These are phyloP conservation scores for Halichoerus grypus DNA, from an alignment of 2,113 vertebrate genomes.

Conservation along the genomic window DNA sequence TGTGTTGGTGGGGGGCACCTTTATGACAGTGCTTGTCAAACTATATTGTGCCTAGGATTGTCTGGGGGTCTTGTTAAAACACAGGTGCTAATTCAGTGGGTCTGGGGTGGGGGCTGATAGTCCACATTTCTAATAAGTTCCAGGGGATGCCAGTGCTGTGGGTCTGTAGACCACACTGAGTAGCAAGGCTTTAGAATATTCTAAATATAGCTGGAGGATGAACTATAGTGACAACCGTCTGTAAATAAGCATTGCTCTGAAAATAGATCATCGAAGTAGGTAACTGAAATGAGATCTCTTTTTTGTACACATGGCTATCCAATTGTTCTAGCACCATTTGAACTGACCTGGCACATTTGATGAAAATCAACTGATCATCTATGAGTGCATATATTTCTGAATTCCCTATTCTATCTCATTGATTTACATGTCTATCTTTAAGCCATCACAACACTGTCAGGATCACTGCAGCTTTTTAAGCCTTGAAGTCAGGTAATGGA, in stretches of 20 bases:
- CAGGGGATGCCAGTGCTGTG: neutral
- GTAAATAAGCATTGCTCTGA: conserved; percentile 51
- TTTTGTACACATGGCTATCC: conserved; percentile 8
- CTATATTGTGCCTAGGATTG: neutral
- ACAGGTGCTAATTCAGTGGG: neutral
- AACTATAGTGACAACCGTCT: conserved; percentile 28
- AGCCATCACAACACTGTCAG: neutral
- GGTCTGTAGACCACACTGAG: conserved; percentile 4
- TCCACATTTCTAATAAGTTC: conserved; percentile 5
- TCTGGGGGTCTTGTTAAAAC: neutral
- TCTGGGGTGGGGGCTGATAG: neutral
- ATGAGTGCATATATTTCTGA: neutral
- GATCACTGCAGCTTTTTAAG: conserved; percentile 44
- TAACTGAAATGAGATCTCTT: conserved; percentile 7
- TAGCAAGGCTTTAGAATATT: conserved; percentile 61
- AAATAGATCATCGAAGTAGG: conserved; percentile 47
- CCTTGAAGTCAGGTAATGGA: conserved; percentile 1
- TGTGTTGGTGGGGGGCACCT: neutral
- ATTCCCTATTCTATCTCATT: neutral
- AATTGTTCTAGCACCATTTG: conserved; percentile 53
- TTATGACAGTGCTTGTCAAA: neutral
- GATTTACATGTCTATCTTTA: neutral
- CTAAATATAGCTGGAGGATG: conserved; percentile 39
- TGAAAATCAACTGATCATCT: conserved; percentile 26
- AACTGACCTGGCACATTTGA: neutral